phyloP scores from a whole-genome alignment of 2,797 vertebrate species.

The Pteropus rufus region DNA sequence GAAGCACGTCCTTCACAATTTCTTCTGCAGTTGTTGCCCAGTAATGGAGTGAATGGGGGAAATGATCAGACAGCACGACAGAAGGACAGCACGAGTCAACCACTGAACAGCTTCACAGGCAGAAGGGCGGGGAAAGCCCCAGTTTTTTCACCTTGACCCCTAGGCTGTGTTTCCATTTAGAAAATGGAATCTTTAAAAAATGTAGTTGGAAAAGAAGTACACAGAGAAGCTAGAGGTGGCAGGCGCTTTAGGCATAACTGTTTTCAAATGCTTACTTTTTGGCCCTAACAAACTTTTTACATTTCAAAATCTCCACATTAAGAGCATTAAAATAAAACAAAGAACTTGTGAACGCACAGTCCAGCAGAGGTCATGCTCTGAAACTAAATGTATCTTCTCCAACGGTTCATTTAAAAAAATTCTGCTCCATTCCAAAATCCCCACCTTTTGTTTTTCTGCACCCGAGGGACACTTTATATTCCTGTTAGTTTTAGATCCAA shows the following conservation, averaged over 20 bases:
- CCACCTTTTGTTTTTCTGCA: neutral
- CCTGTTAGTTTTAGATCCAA: neutral
- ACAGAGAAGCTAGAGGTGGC: slow-evolving; percentile 22
- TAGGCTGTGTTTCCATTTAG: slow-evolving; percentile 5
- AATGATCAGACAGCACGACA: slow-evolving; percentile 49
- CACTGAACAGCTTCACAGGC: slow-evolving; percentile 39
- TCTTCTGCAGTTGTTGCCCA: slow-evolving; percentile 68
- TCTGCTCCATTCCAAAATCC: neutral
- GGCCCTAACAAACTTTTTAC: neutral
- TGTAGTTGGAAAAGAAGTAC: neutral
- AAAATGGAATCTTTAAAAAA: neutral
- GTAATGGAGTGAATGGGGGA: slow-evolving; percentile 31
- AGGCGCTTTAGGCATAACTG: slow-evolving; percentile 37
- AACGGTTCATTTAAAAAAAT: neutral
- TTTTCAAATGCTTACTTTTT: slow-evolving; percentile 58
- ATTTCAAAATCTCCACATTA: neutral
- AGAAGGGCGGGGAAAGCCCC: slow-evolving; percentile 26
- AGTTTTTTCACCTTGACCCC: slow-evolving; percentile 3
- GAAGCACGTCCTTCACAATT: slow-evolving; percentile 37
- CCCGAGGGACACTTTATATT: neutral
- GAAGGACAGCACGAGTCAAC: slow-evolving; percentile 59
- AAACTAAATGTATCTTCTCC: neutral
- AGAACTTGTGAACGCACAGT: neutral
- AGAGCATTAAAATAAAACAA: neutral
- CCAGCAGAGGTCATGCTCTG: too few relatives aligned